Conservation (phyloP, 1,140 invertebrate genomes). For the Hyles euphorbiae region DNA sequence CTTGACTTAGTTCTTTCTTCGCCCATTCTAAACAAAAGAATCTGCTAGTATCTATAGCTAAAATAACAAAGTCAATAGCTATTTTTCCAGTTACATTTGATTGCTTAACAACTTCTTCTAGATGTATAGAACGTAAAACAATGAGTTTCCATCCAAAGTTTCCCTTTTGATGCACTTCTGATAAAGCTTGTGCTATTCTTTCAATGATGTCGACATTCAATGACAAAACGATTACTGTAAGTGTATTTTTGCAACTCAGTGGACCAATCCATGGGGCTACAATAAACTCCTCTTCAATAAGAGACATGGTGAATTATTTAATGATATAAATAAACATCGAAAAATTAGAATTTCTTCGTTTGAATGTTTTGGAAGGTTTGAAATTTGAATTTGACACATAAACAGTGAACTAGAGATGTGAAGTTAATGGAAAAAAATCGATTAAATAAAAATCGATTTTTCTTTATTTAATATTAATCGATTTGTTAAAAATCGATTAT, state of each 20-base stretch:
- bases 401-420: no score
- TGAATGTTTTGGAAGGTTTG: no score
- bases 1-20: constrained; percentile 41
- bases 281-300: constrained; percentile 36
- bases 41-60: constrained; percentile 58
- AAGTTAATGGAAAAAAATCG: no score
- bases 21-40: constrained; percentile 61
- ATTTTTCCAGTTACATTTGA: constrained; percentile 52
- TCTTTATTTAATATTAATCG: no score
- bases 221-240: constrained; percentile 52
- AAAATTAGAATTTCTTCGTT: no score
- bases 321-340: no score
- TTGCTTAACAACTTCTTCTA: constrained; percentile 51
- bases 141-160: constrained; percentile 53
- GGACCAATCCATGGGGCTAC: constrained; percentile 57
- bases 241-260: constrained; percentile 43
- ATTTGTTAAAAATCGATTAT: no score
- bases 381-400: no score
- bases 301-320: constrained; percentile 26
- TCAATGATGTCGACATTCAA: constrained; percentile 50
- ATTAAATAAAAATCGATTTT: no score
- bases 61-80: constrained; percentile 56
- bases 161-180: constrained; percentile 48
- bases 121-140: constrained; percentile 41
- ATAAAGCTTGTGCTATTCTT: constrained; percentile 48